Evolutionary conservation across 2,888 invertebrate genomes (phyloP), one percentile per base, ranked within the genome.

Genomic region (Pandemis cinnamomeana): DNA sequence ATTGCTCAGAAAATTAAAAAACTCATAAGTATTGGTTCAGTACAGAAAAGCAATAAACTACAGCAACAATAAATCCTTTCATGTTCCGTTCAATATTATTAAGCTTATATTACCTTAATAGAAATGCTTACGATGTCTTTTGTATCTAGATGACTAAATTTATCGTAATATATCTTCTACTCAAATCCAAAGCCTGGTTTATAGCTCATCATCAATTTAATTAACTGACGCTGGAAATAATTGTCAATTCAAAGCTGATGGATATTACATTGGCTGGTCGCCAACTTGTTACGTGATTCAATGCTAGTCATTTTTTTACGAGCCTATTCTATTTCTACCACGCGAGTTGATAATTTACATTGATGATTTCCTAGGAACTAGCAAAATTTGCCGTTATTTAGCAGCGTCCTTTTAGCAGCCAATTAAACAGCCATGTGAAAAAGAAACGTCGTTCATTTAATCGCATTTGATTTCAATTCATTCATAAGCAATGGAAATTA

Each of bases 241-340:
- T 64, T 64, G 48, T 48, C 64, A 48, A 36, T 48, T 64, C 7
- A 46, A 48, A 64, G 64, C 64, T 27, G 46, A 46, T 48, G 36
- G 63, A 46, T 63, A 63, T 63, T 36, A 48, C 48, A 64, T 48
- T 64, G 64, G 64, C 64, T 46, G 48, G 64, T 64, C 13, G 64
- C 64, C 64, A 64, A 27, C 27, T 64, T 48, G 46, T 46, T 48
- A 27, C 42, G 15, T 20, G 27, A n/a, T 48, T 64, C 1, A 36
- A 36, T 64, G 27, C 48, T 36, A 46, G n/a, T 48, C 8, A 61
- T 20, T 48, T 36, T 8, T 27, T 48, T 4, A 48, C 27, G 58
- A 64, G 46, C 27, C 48, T 48, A 58, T 10, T 10, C 5, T 58
- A 20, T 4, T 20, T 3, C 27, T 36, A 58, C 1, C 5, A 20